These are phyloP conservation scores for Seriola quinqueradiata DNA, from an alignment of 2,113 vertebrate genomes.

Conservation along the genomic window DNA sequence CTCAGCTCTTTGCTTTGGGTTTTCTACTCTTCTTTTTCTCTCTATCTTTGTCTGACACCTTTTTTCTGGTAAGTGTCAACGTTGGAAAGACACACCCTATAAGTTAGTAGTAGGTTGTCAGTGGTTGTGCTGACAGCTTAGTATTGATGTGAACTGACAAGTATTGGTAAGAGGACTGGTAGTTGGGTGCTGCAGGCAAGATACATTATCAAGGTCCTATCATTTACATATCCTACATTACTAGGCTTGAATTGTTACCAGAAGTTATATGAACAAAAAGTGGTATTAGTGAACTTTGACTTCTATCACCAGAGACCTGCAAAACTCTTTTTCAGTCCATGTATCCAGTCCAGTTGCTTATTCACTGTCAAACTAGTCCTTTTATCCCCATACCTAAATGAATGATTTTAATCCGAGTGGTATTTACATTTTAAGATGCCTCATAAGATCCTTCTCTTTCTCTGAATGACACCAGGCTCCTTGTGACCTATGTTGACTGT, in stretches of 20 bases:
- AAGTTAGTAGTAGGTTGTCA: slow-evolving; percentile 17
- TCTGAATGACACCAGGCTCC: slow-evolving; percentile 28
- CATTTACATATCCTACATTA: slow-evolving; percentile 26
- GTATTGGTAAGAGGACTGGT: slow-evolving; percentile 38
- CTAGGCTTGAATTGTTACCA: slow-evolving; percentile 11
- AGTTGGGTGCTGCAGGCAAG: slow-evolving; percentile 50
- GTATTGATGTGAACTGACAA: slow-evolving; percentile 54
- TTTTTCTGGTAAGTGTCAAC: slow-evolving; percentile 29
- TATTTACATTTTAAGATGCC: slow-evolving; percentile 18
- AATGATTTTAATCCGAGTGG: not conserved
- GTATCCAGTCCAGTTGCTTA: not conserved
- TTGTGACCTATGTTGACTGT: slow-evolving; percentile 32
- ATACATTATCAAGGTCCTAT: slow-evolving; percentile 59
- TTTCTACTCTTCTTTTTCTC: not conserved
- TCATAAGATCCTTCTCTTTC: slow-evolving; percentile 9
- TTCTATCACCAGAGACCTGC: not conserved
- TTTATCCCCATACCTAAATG: not conserved
- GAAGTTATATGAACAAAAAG: not conserved
- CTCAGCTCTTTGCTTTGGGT: not conserved
- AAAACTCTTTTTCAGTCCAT: not conserved
- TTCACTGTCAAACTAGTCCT: not conserved
- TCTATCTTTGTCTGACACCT: slow-evolving; percentile 48
- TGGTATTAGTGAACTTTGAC: not conserved
- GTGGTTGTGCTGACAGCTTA: slow-evolving; percentile 38
- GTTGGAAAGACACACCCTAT: slow-evolving; percentile 44